These are phyloP conservation scores for Lepisosteus oculatus DNA, from an alignment of 2,113 vertebrate genomes.

Conservation along the genomic window DNA sequence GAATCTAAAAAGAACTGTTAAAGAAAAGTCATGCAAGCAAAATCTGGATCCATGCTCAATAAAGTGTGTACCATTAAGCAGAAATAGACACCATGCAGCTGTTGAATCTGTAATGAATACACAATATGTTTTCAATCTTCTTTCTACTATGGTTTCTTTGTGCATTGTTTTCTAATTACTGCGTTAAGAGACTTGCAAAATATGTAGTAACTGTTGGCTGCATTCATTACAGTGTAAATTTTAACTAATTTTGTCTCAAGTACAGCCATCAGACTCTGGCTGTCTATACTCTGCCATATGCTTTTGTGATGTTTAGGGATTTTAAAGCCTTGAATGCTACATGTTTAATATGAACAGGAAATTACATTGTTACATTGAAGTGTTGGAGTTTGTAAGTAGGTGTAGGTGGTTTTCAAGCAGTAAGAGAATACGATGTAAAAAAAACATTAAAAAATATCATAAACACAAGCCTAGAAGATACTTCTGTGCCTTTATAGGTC, in stretches of 20 bases:
- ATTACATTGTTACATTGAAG: no score
- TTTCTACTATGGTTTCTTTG: conserved; percentile 7
- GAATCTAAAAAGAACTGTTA: conserved; percentile 34
- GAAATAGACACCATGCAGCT: conserved; percentile 54
- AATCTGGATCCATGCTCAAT: conserved; percentile 19
- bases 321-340: no score
- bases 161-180: conserved; percentile 15
- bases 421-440: no score
- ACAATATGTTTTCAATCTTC: conserved; percentile 1
- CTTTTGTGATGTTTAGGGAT: no score
- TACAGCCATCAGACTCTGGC: background rate
- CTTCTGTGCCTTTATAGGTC: no score
- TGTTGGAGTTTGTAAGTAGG: no score
- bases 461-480: no score
- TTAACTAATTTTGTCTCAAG: conserved; percentile 15
- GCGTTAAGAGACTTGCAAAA: background rate
- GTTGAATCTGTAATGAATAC: conserved; percentile 32
- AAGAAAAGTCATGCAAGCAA: conserved; percentile 34
- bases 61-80: conserved; percentile 41
- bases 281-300: no score
- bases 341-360: no score
- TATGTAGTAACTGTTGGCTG: background rate
- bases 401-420: no score
- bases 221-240: background rate
- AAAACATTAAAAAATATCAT: no score